phyloP scores from a whole-genome alignment of 2,113 vertebrate genomes.

The Orientallactaga bullata region DNA sequence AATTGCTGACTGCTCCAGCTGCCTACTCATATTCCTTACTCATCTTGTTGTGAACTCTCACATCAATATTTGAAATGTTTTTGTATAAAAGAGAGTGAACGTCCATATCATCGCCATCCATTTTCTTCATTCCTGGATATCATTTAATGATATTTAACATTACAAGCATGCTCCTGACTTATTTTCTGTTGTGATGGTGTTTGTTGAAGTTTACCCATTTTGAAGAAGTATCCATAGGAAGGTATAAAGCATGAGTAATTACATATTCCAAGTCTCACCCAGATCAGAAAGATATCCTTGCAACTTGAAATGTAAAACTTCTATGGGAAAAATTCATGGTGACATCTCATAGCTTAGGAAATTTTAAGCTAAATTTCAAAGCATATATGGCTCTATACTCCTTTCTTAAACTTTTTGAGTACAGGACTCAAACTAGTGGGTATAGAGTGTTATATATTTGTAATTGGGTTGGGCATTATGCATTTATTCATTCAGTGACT shows the following conservation, averaged over 20 bases:
- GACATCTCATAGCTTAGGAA: not conserved
- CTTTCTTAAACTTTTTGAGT: not conserved
- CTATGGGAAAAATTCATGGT: not conserved
- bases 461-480: not conserved
- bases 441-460: not conserved
- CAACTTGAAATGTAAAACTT: not conserved
- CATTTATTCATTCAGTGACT: not conserved
- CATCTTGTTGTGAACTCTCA: not conserved
- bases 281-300: not conserved
- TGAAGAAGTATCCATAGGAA: not conserved
- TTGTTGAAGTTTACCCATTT: not conserved
- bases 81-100: not conserved
- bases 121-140: not conserved
- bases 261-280: not conserved
- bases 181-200: not conserved
- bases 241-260: not conserved
- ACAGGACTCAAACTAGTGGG: not conserved
- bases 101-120: not conserved
- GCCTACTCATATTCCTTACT: not conserved
- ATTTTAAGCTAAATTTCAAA: not conserved
- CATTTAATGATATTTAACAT: not conserved
- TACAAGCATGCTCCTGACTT: not conserved
- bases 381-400: not conserved
- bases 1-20: not conserved
- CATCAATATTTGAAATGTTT: conserved; percentile 11